Percentiles rank a stretch among this genome's conserved stretches.
phyloP scores from a whole-genome alignment of 2,888 invertebrate genomes.

The Octonoba sinensis region DNA sequence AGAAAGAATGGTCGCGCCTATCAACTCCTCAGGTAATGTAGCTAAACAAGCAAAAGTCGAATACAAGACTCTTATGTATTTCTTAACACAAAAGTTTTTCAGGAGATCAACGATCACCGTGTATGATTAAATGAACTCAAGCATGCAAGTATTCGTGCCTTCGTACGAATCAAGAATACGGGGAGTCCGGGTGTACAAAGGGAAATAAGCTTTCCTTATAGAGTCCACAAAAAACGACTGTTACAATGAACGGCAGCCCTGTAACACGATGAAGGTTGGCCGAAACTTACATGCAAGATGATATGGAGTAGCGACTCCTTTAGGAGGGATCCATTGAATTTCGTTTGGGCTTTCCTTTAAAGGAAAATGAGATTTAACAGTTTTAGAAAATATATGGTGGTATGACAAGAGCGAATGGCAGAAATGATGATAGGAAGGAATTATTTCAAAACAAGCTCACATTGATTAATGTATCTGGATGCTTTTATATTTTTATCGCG shows the following conservation, averaged over 20 bases:
- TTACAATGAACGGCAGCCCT: constrained; percentile 86
- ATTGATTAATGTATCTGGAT: too few relatives aligned
- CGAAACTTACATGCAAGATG: constrained; percentile 87
- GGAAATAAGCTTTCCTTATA: constrained; percentile 73
- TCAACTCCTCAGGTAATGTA: constrained; percentile 74
- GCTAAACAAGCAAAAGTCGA: constrained; percentile 73
- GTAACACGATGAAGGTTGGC: constrained; percentile 95
- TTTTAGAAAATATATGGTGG: constrained; percentile 96
- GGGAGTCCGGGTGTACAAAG: constrained; percentile 70
- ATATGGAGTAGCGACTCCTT: constrained; percentile 74
- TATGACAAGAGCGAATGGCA: constrained; percentile 79
- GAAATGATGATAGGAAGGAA: constrained; percentile 67
- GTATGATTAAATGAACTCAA: constrained; percentile 73
- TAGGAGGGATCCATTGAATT: constrained; percentile 88
- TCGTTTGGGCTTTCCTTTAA: constrained; percentile 90
- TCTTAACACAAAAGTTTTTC: constrained; percentile 74
- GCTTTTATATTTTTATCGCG: too few relatives aligned
- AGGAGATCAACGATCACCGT: constrained; percentile 73
- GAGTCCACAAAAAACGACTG: constrained; percentile 67
- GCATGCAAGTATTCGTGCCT: constrained; percentile 72
- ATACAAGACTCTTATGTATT: constrained; percentile 73
- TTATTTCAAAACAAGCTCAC: too few relatives aligned
- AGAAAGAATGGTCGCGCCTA: constrained; percentile 73
- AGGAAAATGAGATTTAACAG: constrained; percentile 91
- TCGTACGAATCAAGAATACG: constrained; percentile 71